Base-by-base conservation (phyloP, 2,113 vertebrate genomes). In the Aegotheles bennettii region DNA sequence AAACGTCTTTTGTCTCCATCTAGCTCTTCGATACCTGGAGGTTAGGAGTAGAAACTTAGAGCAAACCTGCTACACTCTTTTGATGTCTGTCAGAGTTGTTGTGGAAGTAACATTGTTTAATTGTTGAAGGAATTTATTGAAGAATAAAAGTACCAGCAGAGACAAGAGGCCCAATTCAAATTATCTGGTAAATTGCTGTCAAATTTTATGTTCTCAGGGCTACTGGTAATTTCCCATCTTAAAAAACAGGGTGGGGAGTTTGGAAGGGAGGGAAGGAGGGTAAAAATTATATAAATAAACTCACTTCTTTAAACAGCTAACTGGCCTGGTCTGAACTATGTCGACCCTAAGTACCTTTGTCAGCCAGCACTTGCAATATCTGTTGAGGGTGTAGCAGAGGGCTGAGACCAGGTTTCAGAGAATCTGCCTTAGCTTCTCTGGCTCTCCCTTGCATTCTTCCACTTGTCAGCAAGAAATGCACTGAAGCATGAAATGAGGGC, bases 81-180 rank as follows among this genome's bases (percentile, higher is more conserved):
- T 95, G 76, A 93, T 91, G 69, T 95, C 45, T 74, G 36, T 17
- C 75, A 87, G 48, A 88, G 31, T 23, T 88, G 24, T 80, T 90
- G 69, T 93, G 92, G 48, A 42, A 93, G 76, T 90, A 84, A n/a
- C 45, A 40, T 25, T 77, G 43, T 77, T 94, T 88, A 92, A 93
- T 48, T n/a, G 65, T 61, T 91, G 73, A 71, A 96, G 57, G 90
- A 94, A 90, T 95, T 95, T 90, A 90, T 6, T 67, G 79, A 93
- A 81, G 38, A 95, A 84, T 89, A 93, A 92, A 96, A 92, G 65
- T 64, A 93, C n/a, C 70, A 68, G 53, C 33, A 85, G 65, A 85
- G 84, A 78, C 40, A 70, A 93, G 92, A 40, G 40, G 14, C 28
- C 43, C 23, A 56, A 12, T 84, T 78, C 64, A 93, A 94, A 95